Percentiles rank a stretch among this genome's conserved stretches.
phyloP scores from a whole-genome alignment of 2,888 invertebrate genomes.

The Glyphotaelius pellucidus region DNA sequence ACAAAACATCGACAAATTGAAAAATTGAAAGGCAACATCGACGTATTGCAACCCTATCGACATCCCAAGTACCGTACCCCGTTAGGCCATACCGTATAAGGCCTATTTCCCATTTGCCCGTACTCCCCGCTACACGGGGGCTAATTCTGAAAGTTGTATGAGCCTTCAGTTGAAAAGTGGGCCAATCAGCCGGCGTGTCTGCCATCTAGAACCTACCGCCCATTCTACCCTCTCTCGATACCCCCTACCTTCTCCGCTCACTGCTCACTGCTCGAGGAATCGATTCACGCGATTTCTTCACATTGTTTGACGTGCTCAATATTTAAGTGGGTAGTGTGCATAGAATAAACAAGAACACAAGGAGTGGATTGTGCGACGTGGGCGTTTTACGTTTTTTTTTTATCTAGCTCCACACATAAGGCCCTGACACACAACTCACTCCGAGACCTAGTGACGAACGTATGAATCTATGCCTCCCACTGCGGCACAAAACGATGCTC shows the following conservation, averaged over 20 bases:
- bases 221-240: background rate
- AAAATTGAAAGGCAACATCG: background rate
- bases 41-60: background rate
- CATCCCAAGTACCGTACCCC: background rate
- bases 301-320: background rate
- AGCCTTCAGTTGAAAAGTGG: constrained; percentile 36
- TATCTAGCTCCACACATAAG: too few species aligned
- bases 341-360: background rate
- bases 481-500: too few species aligned
- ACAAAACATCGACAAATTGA: background rate
- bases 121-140: background rate
- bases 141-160: constrained; percentile 37
- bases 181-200: constrained; percentile 20
- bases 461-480: too few species aligned
- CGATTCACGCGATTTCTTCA: constrained; percentile 12
- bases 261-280: background rate
- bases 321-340: background rate
- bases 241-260: background rate
- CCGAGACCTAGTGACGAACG: too few species aligned
- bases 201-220: background rate
- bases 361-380: too few species aligned
- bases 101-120: background rate
- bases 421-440: too few species aligned
- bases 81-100: background rate
- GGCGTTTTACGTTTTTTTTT: too few species aligned